Percentiles rank a stretch among this genome's conserved stretches.
phyloP scores from a whole-genome alignment of 2,797 vertebrate genomes.

The Micropoecilia bifurca region DNA sequence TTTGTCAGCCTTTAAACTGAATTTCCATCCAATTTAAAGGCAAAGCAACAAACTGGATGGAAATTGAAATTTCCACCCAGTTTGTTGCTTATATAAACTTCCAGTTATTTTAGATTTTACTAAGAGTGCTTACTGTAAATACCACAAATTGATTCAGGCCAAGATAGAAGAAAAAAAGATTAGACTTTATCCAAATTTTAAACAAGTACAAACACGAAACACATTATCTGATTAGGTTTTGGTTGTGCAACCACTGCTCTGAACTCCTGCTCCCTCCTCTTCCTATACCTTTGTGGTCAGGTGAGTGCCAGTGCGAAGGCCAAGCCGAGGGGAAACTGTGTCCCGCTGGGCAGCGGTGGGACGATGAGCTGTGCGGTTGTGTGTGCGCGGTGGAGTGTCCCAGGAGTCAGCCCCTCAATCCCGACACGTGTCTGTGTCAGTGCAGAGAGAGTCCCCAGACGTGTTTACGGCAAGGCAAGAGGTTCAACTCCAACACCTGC shows the following conservation, averaged over 20 bases:
- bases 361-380: constrained; percentile 78
- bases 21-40: background rate
- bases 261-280: background rate
- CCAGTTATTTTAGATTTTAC: background rate
- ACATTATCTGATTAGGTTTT: background rate
- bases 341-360: constrained; percentile 76
- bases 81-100: background rate
- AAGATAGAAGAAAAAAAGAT: background rate
- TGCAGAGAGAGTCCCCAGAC: constrained; percentile 77
- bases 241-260: background rate
- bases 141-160: background rate
- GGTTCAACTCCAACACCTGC: constrained; percentile 78
- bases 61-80: no score
- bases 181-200: constrained; percentile 2
- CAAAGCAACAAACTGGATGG: no score
- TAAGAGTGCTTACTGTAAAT: constrained; percentile 6
- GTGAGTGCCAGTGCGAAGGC: constrained; percentile 80
- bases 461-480: constrained; percentile 80
- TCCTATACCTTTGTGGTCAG: constrained; percentile 29
- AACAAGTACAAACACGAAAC: constrained; percentile 39
- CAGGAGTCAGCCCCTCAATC: constrained; percentile 75
- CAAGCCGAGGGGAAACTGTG: constrained; percentile 66
- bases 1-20: background rate
- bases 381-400: constrained; percentile 76
- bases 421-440: constrained; percentile 80